Conservation (phyloP, 1,140 invertebrate species). For the Zaprionus taronus region DNA sequence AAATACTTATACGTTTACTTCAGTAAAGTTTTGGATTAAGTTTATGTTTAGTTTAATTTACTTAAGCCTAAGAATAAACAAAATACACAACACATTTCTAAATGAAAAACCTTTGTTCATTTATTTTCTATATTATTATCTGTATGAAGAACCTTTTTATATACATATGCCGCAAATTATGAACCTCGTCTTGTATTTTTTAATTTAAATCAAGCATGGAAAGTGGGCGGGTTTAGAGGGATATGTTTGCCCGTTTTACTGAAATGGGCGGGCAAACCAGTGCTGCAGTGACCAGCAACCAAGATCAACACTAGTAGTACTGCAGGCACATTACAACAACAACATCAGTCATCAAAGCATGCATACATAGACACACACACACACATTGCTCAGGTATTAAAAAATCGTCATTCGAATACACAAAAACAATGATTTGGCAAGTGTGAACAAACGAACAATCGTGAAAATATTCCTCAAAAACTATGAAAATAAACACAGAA, state of each 20-base stretch:
- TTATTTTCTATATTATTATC: constrained; percentile 30
- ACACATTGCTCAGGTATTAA: constrained; percentile 28
- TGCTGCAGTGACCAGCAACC: constrained; percentile 50
- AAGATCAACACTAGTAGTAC: constrained; percentile 27
- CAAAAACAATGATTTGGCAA: constrained; percentile 7
- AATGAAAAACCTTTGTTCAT: constrained; percentile 44
- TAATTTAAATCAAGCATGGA: constrained; percentile 73
- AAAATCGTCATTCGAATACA: background rate
- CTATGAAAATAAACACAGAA: constrained; percentile 20
- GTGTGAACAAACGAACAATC: background rate
- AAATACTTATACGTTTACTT: constrained; percentile 73
- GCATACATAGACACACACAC: constrained; percentile 32
- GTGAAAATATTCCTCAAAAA: constrained; percentile 67
- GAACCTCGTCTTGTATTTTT: constrained; percentile 63
- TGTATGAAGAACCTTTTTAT: background rate
- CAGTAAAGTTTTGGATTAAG: constrained; percentile 55
- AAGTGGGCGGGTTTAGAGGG: constrained; percentile 83
- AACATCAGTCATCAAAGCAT: constrained; percentile 48
- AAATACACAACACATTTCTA: constrained; percentile 40
- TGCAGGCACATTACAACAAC: constrained; percentile 29
- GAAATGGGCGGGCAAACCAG: constrained; percentile 61
- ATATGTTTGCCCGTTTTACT: constrained; percentile 75
- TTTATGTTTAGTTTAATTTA: constrained; percentile 79
- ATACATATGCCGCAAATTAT: constrained; percentile 37
- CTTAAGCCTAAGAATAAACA: constrained; percentile 78